Base-by-base conservation (phyloP, 2,797 vertebrate genomes). In the Microctenopoma stevenorrisi region DNA sequence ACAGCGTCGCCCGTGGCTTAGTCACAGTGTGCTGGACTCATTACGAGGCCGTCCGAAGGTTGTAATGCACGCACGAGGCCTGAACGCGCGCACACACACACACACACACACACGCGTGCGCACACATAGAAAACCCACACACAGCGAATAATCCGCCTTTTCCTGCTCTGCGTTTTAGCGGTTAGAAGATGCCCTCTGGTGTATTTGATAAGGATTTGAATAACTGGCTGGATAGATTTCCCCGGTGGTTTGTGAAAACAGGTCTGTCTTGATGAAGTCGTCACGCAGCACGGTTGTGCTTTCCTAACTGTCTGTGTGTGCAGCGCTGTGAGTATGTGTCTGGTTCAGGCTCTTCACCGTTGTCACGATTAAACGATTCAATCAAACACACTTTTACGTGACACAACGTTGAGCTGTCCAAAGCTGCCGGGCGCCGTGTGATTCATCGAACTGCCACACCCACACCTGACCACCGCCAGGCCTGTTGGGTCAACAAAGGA, bases 151-250 rank as follows among this genome's bases (percentile, higher is more conserved):
- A 58, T 38, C 26, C 44, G 63, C 9, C 7, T 54, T 52, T 48
- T 33, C 51, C 33, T 13, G 26, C 67, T 62, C 48, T 22, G 49
- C 42, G 84, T 78, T 87, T 85, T 77, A 59, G 86, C 84, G 89
- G 87, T 89, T 90, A 88, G 84, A 86, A 87, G 78, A 89, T 89
- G 82, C 86, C 86, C 86, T 83, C 79, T 84, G 90, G 83, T 85
- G 84, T 88, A 72, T 91, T 87, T 85, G 79, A 88, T 78, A 84
- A 85, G 86, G 86, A 87, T 92, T 86, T 89, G 83, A 89, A 83
- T 86, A 89, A 88, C 73, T 82, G 82, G 76, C 78, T 85, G 84
- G 12, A 80, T 75, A 79, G 90, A 89, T 91, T 92, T 90, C 82
- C 86, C 87, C 46, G 43, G 77, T 79, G 84, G 76, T 64, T 68